phyloP scores from a whole-genome alignment of 1,140 invertebrate genomes.

The Periplaneta americana region DNA sequence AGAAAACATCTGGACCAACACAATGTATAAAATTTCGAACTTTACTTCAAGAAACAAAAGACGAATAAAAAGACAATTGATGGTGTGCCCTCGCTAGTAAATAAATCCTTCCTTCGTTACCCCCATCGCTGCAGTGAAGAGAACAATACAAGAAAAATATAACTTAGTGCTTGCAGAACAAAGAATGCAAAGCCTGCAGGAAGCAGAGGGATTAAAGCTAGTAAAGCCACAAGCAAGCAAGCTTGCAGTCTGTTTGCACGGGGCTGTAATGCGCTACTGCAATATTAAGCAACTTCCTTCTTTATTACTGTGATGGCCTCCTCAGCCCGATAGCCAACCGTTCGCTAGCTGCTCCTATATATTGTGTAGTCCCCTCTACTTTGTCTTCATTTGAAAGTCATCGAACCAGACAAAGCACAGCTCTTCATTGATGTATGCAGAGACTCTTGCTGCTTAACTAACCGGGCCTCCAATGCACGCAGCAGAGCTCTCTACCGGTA shows the following conservation, averaged over 20 bases:
- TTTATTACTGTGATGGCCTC: background rate
- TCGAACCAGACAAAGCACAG: background rate
- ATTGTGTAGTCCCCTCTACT: background rate
- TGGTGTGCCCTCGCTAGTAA: too few relatives aligned
- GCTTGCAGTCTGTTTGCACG: background rate
- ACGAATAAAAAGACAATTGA: background rate
- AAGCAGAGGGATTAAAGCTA: background rate
- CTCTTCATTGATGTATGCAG: background rate
- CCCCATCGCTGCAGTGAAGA: background rate
- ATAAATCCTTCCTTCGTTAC: background rate
- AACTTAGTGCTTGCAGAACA: background rate
- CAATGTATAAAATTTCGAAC: too few relatives aligned
- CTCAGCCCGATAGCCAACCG: too few relatives aligned
- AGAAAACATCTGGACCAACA: too few relatives aligned
- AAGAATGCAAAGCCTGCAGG: background rate
- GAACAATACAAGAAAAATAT: background rate
- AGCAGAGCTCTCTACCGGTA: background rate
- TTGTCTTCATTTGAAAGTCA: background rate
- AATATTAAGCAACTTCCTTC: background rate
- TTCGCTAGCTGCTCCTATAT: background rate
- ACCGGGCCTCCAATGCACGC: background rate
- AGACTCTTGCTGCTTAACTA: background rate
- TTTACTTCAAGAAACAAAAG: too few relatives aligned
- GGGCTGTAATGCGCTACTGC: background rate
- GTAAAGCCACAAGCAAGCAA: background rate